These are phyloP conservation scores for Delphinus delphis DNA, from an alignment of 2,113 vertebrate genomes.

Conservation along the genomic window DNA sequence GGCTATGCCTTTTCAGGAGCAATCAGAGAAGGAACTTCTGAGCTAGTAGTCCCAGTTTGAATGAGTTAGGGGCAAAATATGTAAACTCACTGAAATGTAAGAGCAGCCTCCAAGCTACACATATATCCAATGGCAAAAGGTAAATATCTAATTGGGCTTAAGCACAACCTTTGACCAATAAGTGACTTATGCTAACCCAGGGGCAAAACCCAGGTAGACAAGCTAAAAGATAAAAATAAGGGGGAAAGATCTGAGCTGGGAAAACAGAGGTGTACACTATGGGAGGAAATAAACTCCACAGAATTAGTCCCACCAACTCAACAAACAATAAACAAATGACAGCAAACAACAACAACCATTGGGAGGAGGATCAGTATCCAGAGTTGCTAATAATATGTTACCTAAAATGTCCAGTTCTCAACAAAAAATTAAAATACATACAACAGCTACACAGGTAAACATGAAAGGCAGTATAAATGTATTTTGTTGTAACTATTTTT, in stretches of 20 bases:
- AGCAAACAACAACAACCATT: neutral
- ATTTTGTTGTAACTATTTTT: neutral
- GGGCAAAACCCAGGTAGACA: neutral
- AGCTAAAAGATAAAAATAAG: conserved; percentile 1
- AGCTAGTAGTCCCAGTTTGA: neutral
- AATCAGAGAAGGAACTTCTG: neutral
- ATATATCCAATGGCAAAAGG: neutral
- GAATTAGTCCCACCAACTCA: neutral
- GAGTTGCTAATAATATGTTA: neutral
- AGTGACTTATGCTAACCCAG: neutral
- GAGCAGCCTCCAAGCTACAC: neutral
- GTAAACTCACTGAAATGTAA: neutral
- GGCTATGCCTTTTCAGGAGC: neutral
- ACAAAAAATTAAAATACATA: neutral
- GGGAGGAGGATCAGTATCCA: neutral
- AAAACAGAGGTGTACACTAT: neutral
- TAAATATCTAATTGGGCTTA: neutral
- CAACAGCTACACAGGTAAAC: neutral
- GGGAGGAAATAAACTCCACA: neutral
- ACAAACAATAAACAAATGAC: neutral
- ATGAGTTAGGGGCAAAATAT: neutral
- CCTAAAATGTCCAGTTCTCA: neutral
- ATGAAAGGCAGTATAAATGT: neutral
- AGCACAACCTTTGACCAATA: neutral
- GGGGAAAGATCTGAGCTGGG: neutral